These are phyloP conservation scores for Rhyacichthys aspro DNA, from an alignment of 2,797 vertebrate species.

Conservation along the genomic window DNA sequence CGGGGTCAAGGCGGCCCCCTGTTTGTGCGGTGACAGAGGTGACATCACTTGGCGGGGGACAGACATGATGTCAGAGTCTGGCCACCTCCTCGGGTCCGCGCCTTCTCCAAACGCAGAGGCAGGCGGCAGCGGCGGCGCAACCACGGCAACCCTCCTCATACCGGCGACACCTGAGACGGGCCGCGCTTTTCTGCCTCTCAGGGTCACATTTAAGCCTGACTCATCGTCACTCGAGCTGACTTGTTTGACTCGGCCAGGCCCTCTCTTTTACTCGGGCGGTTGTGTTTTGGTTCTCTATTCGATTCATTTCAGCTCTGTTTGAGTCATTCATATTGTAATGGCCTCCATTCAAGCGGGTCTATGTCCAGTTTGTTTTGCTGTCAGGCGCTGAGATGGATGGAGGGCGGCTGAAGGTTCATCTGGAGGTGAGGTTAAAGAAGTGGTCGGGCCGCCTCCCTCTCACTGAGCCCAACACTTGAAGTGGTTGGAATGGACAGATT, in stretches of 20 bases:
- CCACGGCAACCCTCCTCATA: constrained; percentile 40
- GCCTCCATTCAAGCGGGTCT: constrained; percentile 68
- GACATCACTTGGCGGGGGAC: constrained; percentile 62
- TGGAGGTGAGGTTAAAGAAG: constrained; percentile 75
- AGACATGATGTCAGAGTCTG: constrained; percentile 71
- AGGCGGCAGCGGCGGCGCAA: constrained; percentile 2
- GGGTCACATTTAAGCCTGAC: constrained; percentile 62
- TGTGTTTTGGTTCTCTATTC: constrained; percentile 56
- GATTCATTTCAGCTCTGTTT: constrained; percentile 72
- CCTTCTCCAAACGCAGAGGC: constrained; percentile 26
- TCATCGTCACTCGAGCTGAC: constrained; percentile 62
- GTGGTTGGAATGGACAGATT: constrained; percentile 45
- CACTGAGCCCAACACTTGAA: constrained; percentile 15
- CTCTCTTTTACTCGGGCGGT: constrained; percentile 35
- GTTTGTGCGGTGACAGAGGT: constrained; percentile 55
- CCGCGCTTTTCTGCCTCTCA: constrained; percentile 13
- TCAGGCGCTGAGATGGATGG: constrained; percentile 73
- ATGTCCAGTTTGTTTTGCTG: constrained; percentile 78
- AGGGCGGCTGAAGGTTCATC: constrained; percentile 72
- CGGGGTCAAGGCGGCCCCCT: constrained; percentile 61
- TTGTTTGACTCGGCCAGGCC: constrained; percentile 49
- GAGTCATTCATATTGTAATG: constrained; percentile 79
- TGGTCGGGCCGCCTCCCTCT: constrained; percentile 32
- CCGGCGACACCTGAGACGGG: constrained; percentile 51
- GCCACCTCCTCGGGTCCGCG: constrained; percentile 49